Conservation (phyloP, 2,797 vertebrate species). For the Pampus argenteus region DNA sequence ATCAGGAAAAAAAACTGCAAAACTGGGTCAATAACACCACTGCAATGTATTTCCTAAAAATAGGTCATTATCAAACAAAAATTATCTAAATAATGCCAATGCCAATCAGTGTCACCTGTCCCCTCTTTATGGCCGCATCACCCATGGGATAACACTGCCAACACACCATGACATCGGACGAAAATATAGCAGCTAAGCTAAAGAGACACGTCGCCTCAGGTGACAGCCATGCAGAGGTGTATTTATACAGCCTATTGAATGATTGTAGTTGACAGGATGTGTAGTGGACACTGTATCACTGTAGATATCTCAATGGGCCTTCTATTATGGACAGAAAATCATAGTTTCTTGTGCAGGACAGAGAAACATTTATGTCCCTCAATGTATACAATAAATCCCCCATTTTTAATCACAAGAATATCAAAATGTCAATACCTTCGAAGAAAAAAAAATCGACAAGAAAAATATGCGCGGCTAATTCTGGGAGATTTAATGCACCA, state of each 20-base stretch:
- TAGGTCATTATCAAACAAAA: background rate
- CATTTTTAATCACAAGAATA: background rate
- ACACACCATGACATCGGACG: slow-evolving; percentile 13
- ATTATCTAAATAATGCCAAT: background rate
- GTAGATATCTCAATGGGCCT: slow-evolving; percentile 14
- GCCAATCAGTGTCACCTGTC: background rate
- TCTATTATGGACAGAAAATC: slow-evolving; percentile 21
- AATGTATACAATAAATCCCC: background rate
- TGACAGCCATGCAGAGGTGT: slow-evolving; percentile 2
- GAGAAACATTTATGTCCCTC: too few species aligned
- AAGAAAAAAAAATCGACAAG: slow-evolving; percentile 15
- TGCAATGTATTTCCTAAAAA: background rate
- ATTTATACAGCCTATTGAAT: background rate
- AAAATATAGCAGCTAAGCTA: slow-evolving; percentile 15
- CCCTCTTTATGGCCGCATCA: background rate
- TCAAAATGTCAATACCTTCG: background rate
- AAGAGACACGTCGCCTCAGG: background rate
- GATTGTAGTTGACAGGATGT: background rate
- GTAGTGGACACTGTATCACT: background rate
- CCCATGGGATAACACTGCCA: background rate
- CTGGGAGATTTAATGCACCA: slow-evolving; percentile 49
- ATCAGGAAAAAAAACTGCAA: background rate
- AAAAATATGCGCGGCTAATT: slow-evolving; percentile 32
- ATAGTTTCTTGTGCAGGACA: background rate
- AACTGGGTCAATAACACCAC: background rate